Evolutionary conservation across 1,140 invertebrate species (phyloP), one percentile per base, ranked within the genome.

Genomic region (Maconellicoccus hirsutus): DNA sequence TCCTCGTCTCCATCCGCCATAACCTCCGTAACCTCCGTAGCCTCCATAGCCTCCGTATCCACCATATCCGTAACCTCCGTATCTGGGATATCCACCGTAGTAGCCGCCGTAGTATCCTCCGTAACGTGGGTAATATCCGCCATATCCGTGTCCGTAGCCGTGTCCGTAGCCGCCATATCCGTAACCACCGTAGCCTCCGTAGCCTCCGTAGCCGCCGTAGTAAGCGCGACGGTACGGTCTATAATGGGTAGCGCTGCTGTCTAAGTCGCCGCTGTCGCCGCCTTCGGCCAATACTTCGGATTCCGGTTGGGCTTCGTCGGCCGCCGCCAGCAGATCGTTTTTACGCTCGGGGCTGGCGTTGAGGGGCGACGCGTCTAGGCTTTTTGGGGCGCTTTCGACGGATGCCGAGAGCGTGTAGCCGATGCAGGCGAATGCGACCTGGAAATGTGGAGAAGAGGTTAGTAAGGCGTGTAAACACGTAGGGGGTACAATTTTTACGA

Each of bases 161-260:
- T 19, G 7, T 10, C 19, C 8, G 21, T 19, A 10, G 22, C 61
- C 61, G 16, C 19, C 8, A 19, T 19, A 10, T 23, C 10, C 10
- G 25, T 66, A 66, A 12, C 19, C 19, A 2, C 19, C 19, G 16
- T 66, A 66, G 3, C 61, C 61, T 8, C 59, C 59, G 21, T 61
- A 61, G 21, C 59, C 59, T 6, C 59, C 59, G 19, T 61, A 61
- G 25, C 61, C 61, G 25, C 61, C 61, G 61, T 25, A 66, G 61
- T 25, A 66, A 25, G 61, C 22, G 3, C 61, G 22, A 22, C 61
- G 61, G 61, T 66, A 25, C 8, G 19, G 19, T 66, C 61, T 10
- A 22, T 66, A 66, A 16, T 66, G 61, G 4, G 61, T 66, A 26
- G 61, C 61, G 61, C 61, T 66, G 61, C 22, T 25, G 25, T 26